Evolutionary conservation across 1,140 invertebrate species (phyloP).

Genomic region (Cyclina sinensis): DNA sequence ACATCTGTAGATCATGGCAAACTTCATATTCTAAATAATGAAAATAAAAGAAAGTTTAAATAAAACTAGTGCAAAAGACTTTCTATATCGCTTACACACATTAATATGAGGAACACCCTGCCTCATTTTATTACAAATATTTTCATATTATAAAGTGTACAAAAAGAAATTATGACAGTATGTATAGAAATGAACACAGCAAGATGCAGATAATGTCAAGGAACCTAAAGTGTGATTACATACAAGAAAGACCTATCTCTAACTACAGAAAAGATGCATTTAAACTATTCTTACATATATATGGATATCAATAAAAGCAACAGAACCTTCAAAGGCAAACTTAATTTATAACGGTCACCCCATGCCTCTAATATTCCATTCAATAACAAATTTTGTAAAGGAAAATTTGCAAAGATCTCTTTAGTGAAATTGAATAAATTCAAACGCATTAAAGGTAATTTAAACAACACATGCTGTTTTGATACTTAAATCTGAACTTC

Average conservation of each 20-base stretch:
- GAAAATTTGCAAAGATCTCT: slow-evolving; percentile 10
- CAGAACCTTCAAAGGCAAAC: slow-evolving; percentile 42
- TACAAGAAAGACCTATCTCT: background rate
- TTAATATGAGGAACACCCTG: slow-evolving; percentile 23
- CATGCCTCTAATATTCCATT: slow-evolving; percentile 24
- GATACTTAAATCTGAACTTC: slow-evolving; percentile 37
- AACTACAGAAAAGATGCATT: background rate
- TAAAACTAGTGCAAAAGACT: background rate
- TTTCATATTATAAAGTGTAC: slow-evolving; percentile 4
- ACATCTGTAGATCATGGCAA: slow-evolving; percentile 87
- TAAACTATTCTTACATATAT: background rate
- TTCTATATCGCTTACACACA: background rate
- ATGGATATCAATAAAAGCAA: background rate
- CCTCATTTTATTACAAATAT: slow-evolving; percentile 7
- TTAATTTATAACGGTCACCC: slow-evolving; percentile 47
- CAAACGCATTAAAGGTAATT: slow-evolving; percentile 54
- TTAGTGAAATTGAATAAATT: slow-evolving; percentile 37
- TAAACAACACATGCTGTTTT: slow-evolving; percentile 52
- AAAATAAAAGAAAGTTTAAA: slow-evolving; percentile 51
- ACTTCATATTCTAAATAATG: slow-evolving; percentile 84
- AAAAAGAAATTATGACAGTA: slow-evolving; percentile 30
- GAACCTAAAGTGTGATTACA: background rate
- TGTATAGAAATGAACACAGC: slow-evolving; percentile 4
- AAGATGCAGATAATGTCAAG: background rate
- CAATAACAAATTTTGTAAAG: slow-evolving; percentile 29